Evolutionary conservation across 1,140 invertebrate genomes (phyloP).

Genomic region (Metaphire vulgaris): DNA sequence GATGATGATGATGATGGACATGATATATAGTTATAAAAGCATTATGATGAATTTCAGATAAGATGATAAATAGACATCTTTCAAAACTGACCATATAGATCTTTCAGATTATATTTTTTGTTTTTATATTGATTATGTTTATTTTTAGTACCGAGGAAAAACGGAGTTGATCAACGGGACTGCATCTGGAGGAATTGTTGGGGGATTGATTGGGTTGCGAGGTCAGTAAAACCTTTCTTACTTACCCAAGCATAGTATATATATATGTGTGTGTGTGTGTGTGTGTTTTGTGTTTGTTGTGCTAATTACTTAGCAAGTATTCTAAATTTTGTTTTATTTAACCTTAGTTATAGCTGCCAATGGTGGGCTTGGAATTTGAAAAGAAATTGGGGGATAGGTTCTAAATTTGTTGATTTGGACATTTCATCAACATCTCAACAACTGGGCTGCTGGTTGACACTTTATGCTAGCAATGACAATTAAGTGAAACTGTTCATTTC

Average conservation of each 20-base stretch:
- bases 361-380: no score
- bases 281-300: slow-evolving; percentile 4
- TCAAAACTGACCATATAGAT: no score
- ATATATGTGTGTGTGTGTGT: not conserved
- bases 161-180: slow-evolving; percentile 94
- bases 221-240: slow-evolving; percentile 56
- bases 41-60: no score
- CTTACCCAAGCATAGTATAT: slow-evolving; percentile 7
- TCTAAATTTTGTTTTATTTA: not conserved
- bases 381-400: no score
- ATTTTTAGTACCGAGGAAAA: slow-evolving; percentile 74
- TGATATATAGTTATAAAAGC: no score
- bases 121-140: slow-evolving; percentile 17
- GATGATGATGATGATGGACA: slow-evolving; percentile 16
- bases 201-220: slow-evolving; percentile 87
- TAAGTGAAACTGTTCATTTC: no score
- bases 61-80: no score
- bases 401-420: no score
- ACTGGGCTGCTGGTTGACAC: no score
- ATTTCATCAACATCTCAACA: no score
- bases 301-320: not conserved
- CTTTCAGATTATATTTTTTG: no score
- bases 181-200: slow-evolving; percentile 84
- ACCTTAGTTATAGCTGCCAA: not conserved
- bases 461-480: no score